Evolutionary conservation across 2,888 invertebrate species (phyloP).

Genomic region (Pristionchus japonicus): DNA sequence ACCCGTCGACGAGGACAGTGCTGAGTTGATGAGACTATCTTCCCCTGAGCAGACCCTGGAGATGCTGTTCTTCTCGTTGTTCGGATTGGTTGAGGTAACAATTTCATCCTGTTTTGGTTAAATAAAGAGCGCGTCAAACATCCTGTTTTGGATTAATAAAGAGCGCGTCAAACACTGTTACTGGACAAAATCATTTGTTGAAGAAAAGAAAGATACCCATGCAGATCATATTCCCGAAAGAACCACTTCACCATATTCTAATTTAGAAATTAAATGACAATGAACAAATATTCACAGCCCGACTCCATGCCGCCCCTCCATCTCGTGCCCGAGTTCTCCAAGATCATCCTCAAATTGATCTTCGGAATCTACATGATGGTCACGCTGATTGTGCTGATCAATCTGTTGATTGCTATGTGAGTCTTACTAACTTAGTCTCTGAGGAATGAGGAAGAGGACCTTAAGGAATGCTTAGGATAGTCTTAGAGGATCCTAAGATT

Average conservation of each 20-base stretch:
- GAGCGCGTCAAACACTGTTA: too few relatives aligned
- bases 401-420: slow-evolving; percentile 96
- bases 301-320: slow-evolving; percentile 79
- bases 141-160: too few relatives aligned
- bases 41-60: slow-evolving; percentile 86
- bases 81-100: slow-evolving; percentile 61
- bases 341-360: slow-evolving; percentile 79
- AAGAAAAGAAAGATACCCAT: too few relatives aligned
- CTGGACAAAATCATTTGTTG: too few relatives aligned
- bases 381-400: slow-evolving; percentile 94
- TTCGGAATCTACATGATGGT: slow-evolving; percentile 98
- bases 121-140: too few relatives aligned
- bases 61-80: slow-evolving; percentile 86
- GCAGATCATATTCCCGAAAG: too few relatives aligned
- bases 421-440: neutral
- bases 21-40: slow-evolving; percentile 72
- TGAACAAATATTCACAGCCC: slow-evolving; percentile 77
- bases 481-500: too few relatives aligned
- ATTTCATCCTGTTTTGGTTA: too few relatives aligned
- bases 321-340: slow-evolving; percentile 76
- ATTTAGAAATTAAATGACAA: neutral
- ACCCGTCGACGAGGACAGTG: slow-evolving; percentile 73
- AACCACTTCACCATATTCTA: too few relatives aligned
- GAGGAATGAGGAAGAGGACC: too few relatives aligned
- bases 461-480: too few relatives aligned